Evolutionary conservation across 1,140 invertebrate genomes (phyloP).

Genomic region (Sinella curviseta): DNA sequence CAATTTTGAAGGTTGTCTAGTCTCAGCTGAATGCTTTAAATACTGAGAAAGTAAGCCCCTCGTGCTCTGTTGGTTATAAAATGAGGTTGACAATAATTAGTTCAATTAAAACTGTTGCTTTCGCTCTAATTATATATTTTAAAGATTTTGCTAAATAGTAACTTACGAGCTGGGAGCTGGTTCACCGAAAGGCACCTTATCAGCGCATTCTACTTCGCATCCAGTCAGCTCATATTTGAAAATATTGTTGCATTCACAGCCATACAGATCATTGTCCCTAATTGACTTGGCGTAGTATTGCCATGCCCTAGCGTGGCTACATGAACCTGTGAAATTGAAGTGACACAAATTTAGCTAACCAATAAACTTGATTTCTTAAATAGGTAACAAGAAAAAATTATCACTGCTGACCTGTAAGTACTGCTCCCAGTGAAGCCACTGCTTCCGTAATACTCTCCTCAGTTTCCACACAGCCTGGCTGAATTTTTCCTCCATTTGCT

Average conservation of each 20-base stretch:
- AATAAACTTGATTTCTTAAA: neutral
- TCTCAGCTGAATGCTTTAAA: neutral
- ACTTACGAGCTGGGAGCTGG: neutral
- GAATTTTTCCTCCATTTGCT: slow-evolving; percentile 40
- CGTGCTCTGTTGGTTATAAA: slow-evolving; percentile 94
- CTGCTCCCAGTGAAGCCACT: slow-evolving; percentile 37
- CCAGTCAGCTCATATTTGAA: slow-evolving; percentile 17
- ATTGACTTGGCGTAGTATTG: slow-evolving; percentile 43
- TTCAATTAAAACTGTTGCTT: neutral
- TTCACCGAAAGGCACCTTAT: slow-evolving; percentile 28
- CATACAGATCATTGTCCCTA: slow-evolving; percentile 12
- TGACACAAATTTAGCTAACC: no score
- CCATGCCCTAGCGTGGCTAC: slow-evolving; percentile 45
- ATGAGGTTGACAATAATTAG: neutral
- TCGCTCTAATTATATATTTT: no score
- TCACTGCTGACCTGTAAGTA: neutral
- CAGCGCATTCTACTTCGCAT: slow-evolving; percentile 9
- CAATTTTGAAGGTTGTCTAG: neutral
- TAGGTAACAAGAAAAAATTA: neutral
- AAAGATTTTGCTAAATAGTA: neutral
- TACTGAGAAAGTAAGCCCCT: slow-evolving; percentile 96
- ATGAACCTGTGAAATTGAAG: no score
- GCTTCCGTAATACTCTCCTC: slow-evolving; percentile 23
- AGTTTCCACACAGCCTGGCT: slow-evolving; percentile 41
- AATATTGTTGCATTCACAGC: slow-evolving; percentile 32